Evolutionary conservation across 2,113 vertebrate genomes (phyloP).

Genomic region (Clarias magur): DNA sequence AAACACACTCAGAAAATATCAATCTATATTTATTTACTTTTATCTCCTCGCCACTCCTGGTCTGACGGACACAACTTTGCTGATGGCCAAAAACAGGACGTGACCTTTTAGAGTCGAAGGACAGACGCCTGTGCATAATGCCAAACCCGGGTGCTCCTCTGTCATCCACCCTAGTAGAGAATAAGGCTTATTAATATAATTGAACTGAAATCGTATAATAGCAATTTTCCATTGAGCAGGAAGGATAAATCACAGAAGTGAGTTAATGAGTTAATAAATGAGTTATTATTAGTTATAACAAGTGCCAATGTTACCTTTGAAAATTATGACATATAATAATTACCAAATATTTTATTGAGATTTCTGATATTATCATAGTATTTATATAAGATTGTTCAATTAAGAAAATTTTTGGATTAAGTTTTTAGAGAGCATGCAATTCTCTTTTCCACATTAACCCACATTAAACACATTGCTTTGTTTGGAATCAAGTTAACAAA

Average conservation of each 20-base stretch:
- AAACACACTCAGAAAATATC: constrained; percentile 53
- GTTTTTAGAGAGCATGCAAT: background rate
- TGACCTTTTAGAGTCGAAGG: constrained; percentile 84
- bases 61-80: constrained; percentile 78
- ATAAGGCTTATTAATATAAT: constrained; percentile 45
- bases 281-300: background rate
- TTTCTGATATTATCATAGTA: background rate
- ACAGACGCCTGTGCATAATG: constrained; percentile 77
- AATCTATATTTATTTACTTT: constrained; percentile 61
- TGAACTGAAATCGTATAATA: background rate
- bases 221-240: background rate
- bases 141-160: constrained; percentile 79
- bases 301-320: background rate
- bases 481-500: background rate
- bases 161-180: constrained; percentile 85
- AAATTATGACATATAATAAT: background rate
- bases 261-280: background rate
- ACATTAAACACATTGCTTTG: background rate
- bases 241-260: background rate
- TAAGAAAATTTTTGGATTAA: background rate
- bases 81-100: constrained; percentile 77
- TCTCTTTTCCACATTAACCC: background rate
- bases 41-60: constrained; percentile 73
- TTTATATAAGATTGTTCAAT: background rate
- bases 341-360: background rate